Conservation (phyloP, 2,797 vertebrate genomes). For the Spinibarbus caldwelli region DNA sequence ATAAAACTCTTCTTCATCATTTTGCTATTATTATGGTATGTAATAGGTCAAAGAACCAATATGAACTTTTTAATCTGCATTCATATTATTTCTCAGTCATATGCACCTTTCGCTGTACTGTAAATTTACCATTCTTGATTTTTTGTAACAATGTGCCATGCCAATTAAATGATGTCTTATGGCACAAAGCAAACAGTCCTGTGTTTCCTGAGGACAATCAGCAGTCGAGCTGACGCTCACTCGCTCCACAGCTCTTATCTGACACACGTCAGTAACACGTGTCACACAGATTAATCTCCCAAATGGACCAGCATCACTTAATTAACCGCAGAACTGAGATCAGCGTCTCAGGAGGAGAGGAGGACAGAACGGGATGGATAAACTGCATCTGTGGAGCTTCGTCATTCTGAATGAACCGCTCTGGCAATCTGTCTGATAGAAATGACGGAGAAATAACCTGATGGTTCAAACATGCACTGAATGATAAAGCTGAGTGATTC, state of each 20-base stretch:
- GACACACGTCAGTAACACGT: conserved; percentile 17
- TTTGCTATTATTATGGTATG: no score
- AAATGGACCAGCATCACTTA: conserved; percentile 38
- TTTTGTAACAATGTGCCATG: background rate
- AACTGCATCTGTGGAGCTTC: background rate
- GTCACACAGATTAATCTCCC: conserved; percentile 35
- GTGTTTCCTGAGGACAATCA: background rate
- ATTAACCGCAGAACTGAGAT: conserved; percentile 38
- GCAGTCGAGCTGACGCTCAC: conserved; percentile 8
- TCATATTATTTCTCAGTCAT: background rate
- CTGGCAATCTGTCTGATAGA: background rate
- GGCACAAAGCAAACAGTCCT: background rate
- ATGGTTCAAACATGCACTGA: background rate
- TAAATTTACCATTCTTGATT: background rate
- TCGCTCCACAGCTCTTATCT: conserved; percentile 26
- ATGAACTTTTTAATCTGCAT: no score
- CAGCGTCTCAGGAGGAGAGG: conserved; percentile 30
- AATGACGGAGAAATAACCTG: background rate
- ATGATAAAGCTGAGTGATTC: background rate
- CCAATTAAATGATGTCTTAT: background rate
- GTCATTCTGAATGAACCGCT: background rate
- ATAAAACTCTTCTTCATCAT: background rate
- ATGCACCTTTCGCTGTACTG: background rate
- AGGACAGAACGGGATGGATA: background rate
- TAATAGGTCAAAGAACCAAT: no score